Percentiles rank a stretch among this genome's conserved stretches.
Evolutionary conservation across 2,888 invertebrate genomes (phyloP).

Genomic region (Apomyelois bistriatella): DNA sequence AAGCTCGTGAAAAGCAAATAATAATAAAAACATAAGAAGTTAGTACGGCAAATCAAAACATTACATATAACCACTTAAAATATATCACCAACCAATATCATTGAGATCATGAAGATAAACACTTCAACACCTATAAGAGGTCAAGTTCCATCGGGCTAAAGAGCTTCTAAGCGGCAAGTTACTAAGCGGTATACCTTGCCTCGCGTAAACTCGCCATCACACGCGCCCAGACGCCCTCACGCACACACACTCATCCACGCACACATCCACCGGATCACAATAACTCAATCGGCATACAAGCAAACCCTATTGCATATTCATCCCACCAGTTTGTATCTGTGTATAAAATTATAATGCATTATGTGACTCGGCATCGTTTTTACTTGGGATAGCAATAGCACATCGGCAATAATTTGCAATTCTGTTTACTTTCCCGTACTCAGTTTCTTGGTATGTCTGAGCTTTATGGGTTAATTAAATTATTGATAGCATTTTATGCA

Average conservation of each 20-base stretch:
- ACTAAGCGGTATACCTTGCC: too few species aligned
- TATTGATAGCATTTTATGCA: neutral
- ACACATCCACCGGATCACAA: slow-evolving; percentile 57
- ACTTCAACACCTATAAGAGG: too few species aligned
- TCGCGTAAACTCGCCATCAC: slow-evolving; percentile 6
- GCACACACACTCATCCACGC: slow-evolving; percentile 27
- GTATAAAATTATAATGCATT: slow-evolving; percentile 80
- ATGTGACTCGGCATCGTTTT: slow-evolving; percentile 62
- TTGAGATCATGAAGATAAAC: too few species aligned
- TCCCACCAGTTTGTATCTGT: slow-evolving; percentile 75
- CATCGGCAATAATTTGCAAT: slow-evolving; percentile 4
- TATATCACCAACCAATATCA: too few species aligned
- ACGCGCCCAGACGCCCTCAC: slow-evolving; percentile 23
- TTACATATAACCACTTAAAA: too few species aligned
- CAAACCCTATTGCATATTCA: slow-evolving; percentile 75
- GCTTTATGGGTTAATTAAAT: slow-evolving; percentile 3
- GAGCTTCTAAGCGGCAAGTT: neutral
- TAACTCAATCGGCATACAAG: slow-evolving; percentile 73
- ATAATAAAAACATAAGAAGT: too few species aligned
- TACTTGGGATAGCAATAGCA: slow-evolving; percentile 23
- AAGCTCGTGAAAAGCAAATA: too few species aligned
- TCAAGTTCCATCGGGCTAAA: too few species aligned
- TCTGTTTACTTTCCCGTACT: neutral
- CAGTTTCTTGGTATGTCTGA: too few species aligned
- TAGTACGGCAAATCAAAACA: too few species aligned